Evolutionary conservation across 2,797 vertebrate genomes (phyloP).

Genomic region (Scarus forsteni): DNA sequence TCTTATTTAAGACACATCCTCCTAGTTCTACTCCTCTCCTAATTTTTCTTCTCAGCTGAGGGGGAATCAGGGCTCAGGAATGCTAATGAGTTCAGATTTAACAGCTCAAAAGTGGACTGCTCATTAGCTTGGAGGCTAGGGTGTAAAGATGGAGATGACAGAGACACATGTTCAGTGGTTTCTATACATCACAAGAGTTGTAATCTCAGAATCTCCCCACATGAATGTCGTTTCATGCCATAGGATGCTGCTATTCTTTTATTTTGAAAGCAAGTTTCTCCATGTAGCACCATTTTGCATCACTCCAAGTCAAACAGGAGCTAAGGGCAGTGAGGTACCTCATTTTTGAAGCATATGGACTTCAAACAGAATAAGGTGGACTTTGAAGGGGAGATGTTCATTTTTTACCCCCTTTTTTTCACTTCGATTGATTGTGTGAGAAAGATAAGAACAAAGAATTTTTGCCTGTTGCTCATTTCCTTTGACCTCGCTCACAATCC

Average conservation of each 20-base stretch:
- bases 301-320: slow-evolving; percentile 20
- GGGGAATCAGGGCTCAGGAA: slow-evolving; percentile 16
- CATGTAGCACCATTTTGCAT: background rate
- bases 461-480: slow-evolving; percentile 53
- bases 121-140: slow-evolving; percentile 20
- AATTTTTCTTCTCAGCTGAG: slow-evolving; percentile 22
- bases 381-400: slow-evolving; percentile 51
- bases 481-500: slow-evolving; percentile 48
- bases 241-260: background rate
- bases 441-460: slow-evolving; percentile 59
- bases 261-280: slow-evolving; percentile 21
- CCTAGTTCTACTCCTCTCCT: slow-evolving; percentile 1
- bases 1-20: slow-evolving; percentile 12
- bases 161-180: background rate
- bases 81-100: slow-evolving; percentile 17
- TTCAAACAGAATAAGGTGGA: slow-evolving; percentile 66
- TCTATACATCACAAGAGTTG: too few relatives aligned
- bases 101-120: slow-evolving; percentile 12
- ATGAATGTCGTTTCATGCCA: too few relatives aligned
- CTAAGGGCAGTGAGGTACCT: slow-evolving; percentile 22
- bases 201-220: too few relatives aligned
- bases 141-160: slow-evolving; percentile 2
- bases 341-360: slow-evolving; percentile 44
- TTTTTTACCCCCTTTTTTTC: slow-evolving; percentile 17
- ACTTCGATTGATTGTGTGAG: slow-evolving; percentile 56